Percentiles rank a stretch among this genome's conserved stretches.
phyloP scores from a whole-genome alignment of 2,888 invertebrate genomes.

The Mechanitis messenoides region DNA sequence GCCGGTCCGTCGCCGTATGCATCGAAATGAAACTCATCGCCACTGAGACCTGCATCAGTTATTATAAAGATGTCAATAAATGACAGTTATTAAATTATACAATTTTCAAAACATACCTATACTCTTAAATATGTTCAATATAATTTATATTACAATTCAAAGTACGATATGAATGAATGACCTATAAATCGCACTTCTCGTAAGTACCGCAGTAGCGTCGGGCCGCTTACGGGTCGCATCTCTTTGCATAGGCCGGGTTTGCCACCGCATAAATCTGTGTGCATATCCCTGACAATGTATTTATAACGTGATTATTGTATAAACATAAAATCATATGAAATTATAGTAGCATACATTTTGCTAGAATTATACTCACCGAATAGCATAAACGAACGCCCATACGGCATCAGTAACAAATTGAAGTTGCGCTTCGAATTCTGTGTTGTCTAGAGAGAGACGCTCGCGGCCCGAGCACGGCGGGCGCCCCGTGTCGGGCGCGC shows the following conservation, averaged over 20 bases:
- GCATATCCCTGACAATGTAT: constrained; percentile 83
- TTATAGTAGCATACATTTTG: background rate
- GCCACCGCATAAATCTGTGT: constrained; percentile 84
- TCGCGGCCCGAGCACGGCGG: constrained; percentile 87
- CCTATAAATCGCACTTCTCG: constrained; percentile 86
- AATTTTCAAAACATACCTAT: too few species aligned
- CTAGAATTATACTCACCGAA: constrained; percentile 72
- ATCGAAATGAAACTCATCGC: constrained; percentile 93
- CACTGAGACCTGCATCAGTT: constrained; percentile 84
- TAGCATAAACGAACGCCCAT: constrained; percentile 93
- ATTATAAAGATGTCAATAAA: too few species aligned
- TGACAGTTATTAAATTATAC: too few species aligned
- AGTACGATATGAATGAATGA: constrained; percentile 18
- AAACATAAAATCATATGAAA: background rate
- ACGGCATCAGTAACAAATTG: constrained; percentile 98
- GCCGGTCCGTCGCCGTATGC: constrained; percentile 94
- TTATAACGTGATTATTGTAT: background rate
- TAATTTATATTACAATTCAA: background rate
- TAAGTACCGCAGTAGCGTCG: constrained; percentile 87
- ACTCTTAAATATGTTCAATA: background rate
- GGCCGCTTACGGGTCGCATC: constrained; percentile 94
- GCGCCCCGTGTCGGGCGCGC: constrained; percentile 86
- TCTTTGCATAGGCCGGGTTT: constrained; percentile 86
- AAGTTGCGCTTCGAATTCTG: constrained; percentile 92
- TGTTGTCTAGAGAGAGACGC: constrained; percentile 83